Conservation (phyloP, 2,113 vertebrate species). For the Onychostruthus taczanowskii region DNA sequence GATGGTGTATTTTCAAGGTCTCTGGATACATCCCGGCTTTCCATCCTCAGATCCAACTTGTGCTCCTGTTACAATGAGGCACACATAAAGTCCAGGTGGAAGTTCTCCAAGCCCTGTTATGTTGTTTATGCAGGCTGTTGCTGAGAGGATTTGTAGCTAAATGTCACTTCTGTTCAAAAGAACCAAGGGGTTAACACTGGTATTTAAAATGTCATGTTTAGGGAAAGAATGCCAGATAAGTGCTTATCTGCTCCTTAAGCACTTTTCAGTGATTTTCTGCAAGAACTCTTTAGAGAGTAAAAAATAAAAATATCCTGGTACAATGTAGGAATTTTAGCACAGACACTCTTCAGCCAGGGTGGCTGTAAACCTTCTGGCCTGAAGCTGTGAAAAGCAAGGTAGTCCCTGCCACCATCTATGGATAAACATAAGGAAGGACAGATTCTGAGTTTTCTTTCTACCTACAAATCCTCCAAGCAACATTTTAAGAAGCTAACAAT, state of each 20-base stretch:
- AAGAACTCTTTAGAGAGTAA: conserved; percentile 16
- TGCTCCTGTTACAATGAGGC: neutral
- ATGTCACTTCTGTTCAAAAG: conserved; percentile 20
- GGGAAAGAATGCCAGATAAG: neutral
- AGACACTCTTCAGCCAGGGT: neutral
- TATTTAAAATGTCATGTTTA: conserved; percentile 45
- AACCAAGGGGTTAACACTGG: conserved; percentile 41
- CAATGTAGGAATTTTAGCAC: neutral
- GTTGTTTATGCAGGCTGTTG: neutral
- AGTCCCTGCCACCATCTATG: neutral
- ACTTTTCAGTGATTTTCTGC: conserved; percentile 26
- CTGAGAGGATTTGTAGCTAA: conserved; percentile 14
- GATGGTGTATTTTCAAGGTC: neutral
- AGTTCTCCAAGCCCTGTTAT: neutral
- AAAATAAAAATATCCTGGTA: conserved; percentile 15
- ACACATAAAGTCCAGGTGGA: conserved; percentile 27
- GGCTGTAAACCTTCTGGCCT: neutral
- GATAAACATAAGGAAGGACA: neutral
- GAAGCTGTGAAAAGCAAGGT: neutral
- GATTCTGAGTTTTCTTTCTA: neutral
- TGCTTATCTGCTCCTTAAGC: conserved; percentile 43
- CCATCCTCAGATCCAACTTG: neutral
- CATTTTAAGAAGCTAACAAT: neutral
- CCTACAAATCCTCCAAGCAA: neutral
- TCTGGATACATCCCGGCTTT: neutral